phyloP scores from a whole-genome alignment of 2,113 vertebrate species.

The Galbula dea region DNA sequence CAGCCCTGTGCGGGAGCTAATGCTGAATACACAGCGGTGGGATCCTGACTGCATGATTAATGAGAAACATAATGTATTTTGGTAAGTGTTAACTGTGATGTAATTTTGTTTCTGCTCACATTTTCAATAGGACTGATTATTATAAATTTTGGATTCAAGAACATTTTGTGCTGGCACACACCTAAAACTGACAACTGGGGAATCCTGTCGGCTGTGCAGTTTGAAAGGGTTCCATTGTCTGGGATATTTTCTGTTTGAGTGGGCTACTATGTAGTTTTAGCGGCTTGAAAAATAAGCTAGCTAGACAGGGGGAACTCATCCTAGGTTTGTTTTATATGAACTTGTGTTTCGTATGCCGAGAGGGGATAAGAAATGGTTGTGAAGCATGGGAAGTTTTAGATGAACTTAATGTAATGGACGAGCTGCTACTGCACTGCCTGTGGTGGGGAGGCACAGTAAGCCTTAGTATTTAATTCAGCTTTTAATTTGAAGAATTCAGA shows the following conservation, averaged over 20 bases:
- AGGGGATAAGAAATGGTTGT: conserved; percentile 5
- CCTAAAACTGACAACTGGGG: conserved; percentile 41
- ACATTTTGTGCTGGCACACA: background rate
- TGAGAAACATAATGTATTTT: conserved; percentile 98
- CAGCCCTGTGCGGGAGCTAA: conserved; percentile 74
- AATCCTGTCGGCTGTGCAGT: conserved; percentile 46
- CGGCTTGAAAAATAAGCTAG: conserved; percentile 17
- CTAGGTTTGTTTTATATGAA: conserved; percentile 47
- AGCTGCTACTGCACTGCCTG: conserved; percentile 35
- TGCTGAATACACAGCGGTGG: conserved; percentile 78
- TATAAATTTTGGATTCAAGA: conserved; percentile 13
- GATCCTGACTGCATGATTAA: conserved; percentile 81
- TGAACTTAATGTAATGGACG: conserved; percentile 65
- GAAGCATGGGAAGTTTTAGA: conserved; percentile 65
- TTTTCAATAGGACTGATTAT: conserved; percentile 43
- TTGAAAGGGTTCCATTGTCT: conserved; percentile 62
- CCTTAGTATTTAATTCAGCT: background rate
- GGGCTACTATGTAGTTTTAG: conserved; percentile 26
- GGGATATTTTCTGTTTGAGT: conserved; percentile 17
- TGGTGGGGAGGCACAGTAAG: background rate
- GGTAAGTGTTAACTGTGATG: conserved; percentile 81
- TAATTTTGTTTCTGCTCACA: conserved; percentile 39
- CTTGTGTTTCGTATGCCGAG: conserved; percentile 43
- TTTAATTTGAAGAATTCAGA: conserved; percentile 18
- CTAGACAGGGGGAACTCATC: conserved; percentile 18